Evolutionary conservation across 1,140 invertebrate genomes (phyloP), one percentile per base, ranked within the genome.

Genomic region (Idris sp.): DNA sequence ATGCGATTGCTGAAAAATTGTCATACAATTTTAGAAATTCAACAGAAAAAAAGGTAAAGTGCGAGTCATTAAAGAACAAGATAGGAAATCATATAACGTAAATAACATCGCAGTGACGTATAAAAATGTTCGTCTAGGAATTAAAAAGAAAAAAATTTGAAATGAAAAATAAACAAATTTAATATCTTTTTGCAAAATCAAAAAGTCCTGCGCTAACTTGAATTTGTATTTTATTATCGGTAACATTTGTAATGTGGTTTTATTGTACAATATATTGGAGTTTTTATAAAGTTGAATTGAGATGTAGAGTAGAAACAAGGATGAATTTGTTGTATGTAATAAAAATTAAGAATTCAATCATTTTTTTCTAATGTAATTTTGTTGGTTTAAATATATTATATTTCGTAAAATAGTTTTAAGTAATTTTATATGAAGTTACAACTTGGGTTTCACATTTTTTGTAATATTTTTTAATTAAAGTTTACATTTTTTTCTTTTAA

Each of bases 151-250:
- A 56, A n/a, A n/a, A n/a, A n/a, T n/a, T n/a, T n/a, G n/a, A n/a
- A n/a, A n/a, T n/a, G n/a, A n/a, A n/a, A n/a, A n/a, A n/a, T n/a
- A n/a, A n/a, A n/a, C n/a, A n/a, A n/a, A n/a, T n/a, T 51, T 28
- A 36, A 51, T 67, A 48, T 48, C 48, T 67, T 54, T 65, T 61
- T 11, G 26, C 40, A 38, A 59, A 58, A 73, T 64, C 58, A 58
- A 64, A 58, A 73, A 41, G 59, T 65, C 69, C 59, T 73, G 53
- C 38, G 59, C 51, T 65, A 73, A 73, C 53, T 65, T 62, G 33
- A n/a, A 56, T 72, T 62, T 72, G 18, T 62, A 72, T 61, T 62
- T 72, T 56, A 62, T 56, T 62, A 49, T 48, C 28, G 43, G 2
- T 31, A 9, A 43, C 14, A 46, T 58, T 72, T 62, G 16, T 33